phyloP scores from a whole-genome alignment of 2,113 vertebrate species.

The Crotalus helleri region DNA sequence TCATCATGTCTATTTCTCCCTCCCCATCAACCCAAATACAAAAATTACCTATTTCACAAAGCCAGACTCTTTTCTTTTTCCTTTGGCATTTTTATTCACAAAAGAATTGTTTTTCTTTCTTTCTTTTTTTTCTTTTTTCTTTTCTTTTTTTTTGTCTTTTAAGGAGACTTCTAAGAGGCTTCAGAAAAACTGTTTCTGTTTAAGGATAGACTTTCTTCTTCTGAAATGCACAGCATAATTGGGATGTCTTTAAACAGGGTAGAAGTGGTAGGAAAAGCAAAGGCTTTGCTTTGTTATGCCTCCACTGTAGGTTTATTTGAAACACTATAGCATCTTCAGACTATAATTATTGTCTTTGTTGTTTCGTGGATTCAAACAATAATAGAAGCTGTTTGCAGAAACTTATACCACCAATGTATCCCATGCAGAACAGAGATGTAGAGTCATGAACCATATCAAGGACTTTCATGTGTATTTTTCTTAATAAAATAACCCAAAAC shows the following conservation, averaged over 20 bases:
- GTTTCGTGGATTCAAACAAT: slow-evolving; percentile 65
- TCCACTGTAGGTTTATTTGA: slow-evolving; percentile 64
- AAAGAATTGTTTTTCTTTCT: slow-evolving; percentile 17
- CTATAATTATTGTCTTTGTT: slow-evolving; percentile 69
- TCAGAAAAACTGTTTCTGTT: slow-evolving; percentile 68
- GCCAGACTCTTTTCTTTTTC: slow-evolving; percentile 31
- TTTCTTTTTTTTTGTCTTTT: background rate
- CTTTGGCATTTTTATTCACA: slow-evolving; percentile 55
- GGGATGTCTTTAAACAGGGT: slow-evolving; percentile 67
- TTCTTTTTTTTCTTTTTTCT: background rate
- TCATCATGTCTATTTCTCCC: slow-evolving; percentile 45
- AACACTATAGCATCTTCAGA: slow-evolving; percentile 66
- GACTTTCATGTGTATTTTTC: slow-evolving; percentile 1
- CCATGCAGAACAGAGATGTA: slow-evolving; percentile 52
- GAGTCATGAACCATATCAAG: slow-evolving; percentile 48
- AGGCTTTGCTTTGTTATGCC: slow-evolving; percentile 50
- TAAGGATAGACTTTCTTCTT: slow-evolving; percentile 69
- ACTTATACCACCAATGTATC: slow-evolving; percentile 42
- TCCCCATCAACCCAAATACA: slow-evolving; percentile 7
- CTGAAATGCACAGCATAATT: slow-evolving; percentile 58
- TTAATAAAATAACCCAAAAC: slow-evolving; percentile 32
- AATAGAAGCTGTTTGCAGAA: slow-evolving; percentile 67
- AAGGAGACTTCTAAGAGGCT: slow-evolving; percentile 43
- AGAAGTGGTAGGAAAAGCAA: slow-evolving; percentile 62
- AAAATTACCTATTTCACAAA: slow-evolving; percentile 47